Base-by-base conservation (phyloP, 2,888 invertebrate genomes). In the Glaucopsyche alexis region DNA sequence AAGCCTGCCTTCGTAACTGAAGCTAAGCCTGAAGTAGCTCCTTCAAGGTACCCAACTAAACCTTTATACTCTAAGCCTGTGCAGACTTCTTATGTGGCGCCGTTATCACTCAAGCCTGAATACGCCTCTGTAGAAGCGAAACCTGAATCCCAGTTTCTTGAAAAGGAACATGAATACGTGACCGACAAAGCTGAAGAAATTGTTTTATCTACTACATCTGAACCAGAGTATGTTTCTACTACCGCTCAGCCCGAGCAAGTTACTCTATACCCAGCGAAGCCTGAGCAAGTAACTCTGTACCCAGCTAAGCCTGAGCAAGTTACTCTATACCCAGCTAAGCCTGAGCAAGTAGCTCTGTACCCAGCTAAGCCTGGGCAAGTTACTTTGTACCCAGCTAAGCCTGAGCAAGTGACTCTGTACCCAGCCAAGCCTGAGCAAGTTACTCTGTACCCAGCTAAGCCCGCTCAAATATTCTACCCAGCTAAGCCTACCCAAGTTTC, bases 141-240 rank as follows among this genome's bases (percentile, higher is more conserved):
- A 16, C 69, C 69, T 16, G 66, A 66, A 66, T 66, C 66, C 9
- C 66, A 66, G 5, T 42, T 66, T 16, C 19, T 19, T 49, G 69
- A 69, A 69, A 69, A 47, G 14, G 49, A 69, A 16, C 69, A 49
- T 29, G 45, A 69, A 47, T 69, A 69, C 47, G 47, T 47, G 13
- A 60, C 60, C 2, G 60, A 42, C 7, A 42, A 42, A 42, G 42
- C 8, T 42, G 42, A 60, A 38, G 60, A 60, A 29, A 60, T 66
- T 42, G n/a, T 66, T 66, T 66, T 42, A 9, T 42, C 66, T 66
- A 66, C 66, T n/a, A 40, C 42, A 16, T 66, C 4, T 3, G 42
- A 66, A 16, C 66, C 66, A 66, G 66, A 42, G 42, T 66, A 66
- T n/a, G 42, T 66, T 16, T 42, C 66, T 42, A 66, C 66, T 66